phyloP scores from a whole-genome alignment of 1,140 invertebrate genomes.

The Zaprionus vittiger region DNA sequence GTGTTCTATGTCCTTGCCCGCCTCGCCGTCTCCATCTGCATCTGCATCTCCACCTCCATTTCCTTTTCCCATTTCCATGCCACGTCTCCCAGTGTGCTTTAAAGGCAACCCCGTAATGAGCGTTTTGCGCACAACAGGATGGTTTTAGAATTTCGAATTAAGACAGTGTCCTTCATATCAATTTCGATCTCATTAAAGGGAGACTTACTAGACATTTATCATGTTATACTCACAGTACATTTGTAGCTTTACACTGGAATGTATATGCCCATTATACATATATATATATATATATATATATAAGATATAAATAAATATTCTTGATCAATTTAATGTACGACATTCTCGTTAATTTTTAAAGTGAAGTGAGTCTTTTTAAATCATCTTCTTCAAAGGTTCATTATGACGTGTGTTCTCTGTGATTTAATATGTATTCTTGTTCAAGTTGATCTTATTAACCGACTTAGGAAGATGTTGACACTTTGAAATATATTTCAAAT shows the following conservation, averaged over 20 bases:
- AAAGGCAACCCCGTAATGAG: conserved; percentile 4
- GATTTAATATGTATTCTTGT: not conserved
- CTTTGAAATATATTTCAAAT: too few species aligned
- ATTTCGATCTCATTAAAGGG: not conserved
- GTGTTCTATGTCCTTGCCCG: conserved; percentile 21
- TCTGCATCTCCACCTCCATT: not conserved
- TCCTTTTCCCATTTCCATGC: conserved; percentile 5
- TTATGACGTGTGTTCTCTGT: too few species aligned
- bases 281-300: not conserved
- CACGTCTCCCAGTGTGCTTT: not conserved
- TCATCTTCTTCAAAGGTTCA: too few species aligned
- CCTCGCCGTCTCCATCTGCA: not conserved
- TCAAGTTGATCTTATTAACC: not conserved
- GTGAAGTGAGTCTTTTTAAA: too few species aligned
- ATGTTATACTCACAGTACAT: too few species aligned
- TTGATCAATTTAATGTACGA: not conserved
- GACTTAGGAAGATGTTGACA: not conserved
- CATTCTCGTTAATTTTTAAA: not conserved
- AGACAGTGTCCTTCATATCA: not conserved
- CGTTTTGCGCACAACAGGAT: not conserved
- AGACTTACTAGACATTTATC: too few species aligned
- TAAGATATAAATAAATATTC: not conserved
- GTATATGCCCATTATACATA: too few species aligned
- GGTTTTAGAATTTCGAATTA: not conserved
- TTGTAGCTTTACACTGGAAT: too few species aligned